phyloP scores from a whole-genome alignment of 2,797 vertebrate species.

The Halcyon smyrnensis region DNA sequence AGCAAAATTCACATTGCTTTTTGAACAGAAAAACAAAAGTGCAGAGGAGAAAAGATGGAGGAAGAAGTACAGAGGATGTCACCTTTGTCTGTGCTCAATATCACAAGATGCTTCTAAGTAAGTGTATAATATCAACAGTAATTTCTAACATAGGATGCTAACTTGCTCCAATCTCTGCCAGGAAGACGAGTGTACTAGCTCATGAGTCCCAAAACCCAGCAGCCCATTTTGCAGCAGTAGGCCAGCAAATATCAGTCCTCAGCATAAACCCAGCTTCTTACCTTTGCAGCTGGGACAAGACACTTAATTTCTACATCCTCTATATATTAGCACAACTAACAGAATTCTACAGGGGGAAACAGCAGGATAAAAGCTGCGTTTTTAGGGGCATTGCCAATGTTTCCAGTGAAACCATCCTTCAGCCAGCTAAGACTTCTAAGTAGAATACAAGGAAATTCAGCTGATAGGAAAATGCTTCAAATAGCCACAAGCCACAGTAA shows the following conservation, averaged over 20 bases:
- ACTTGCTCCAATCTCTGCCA: neutral
- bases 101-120: neutral
- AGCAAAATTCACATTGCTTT: neutral
- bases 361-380: neutral
- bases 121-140: neutral
- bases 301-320: neutral
- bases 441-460: neutral
- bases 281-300: neutral
- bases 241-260: neutral
- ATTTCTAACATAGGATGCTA: neutral
- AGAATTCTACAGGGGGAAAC: neutral
- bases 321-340: neutral
- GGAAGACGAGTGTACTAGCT: fast-evolving
- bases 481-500: neutral
- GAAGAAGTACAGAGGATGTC: neutral
- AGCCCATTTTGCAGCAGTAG: neutral
- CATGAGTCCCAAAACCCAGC: neutral
- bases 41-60: neutral
- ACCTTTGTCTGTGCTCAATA: neutral
- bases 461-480: neutral
- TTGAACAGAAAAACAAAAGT: neutral
- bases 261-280: neutral
- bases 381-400: neutral
- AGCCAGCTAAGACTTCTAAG: neutral
- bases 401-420: neutral